Conservation (phyloP, 2,888 invertebrate genomes). For the Auanema sp. region DNA sequence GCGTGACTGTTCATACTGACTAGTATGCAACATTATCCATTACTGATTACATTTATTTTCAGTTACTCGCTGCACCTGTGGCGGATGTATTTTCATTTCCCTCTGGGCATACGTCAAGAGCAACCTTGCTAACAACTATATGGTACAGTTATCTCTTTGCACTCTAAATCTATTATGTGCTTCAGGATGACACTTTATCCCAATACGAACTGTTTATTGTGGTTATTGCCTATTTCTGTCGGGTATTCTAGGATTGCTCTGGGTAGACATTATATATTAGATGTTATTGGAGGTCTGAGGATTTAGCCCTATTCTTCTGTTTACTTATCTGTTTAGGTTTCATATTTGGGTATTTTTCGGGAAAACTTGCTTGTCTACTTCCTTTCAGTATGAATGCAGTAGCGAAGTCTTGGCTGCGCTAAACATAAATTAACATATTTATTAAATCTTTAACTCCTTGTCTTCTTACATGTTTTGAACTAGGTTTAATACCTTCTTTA, state of each 20-base stretch:
- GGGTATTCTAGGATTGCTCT: conserved; percentile 80
- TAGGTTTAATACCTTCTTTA: neutral
- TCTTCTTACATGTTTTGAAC: neutral
- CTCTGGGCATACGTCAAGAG: conserved; percentile 88
- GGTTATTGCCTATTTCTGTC: conserved; percentile 70
- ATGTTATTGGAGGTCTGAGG: conserved; percentile 78
- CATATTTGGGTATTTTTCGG: conserved; percentile 12
- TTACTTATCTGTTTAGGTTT: conserved; percentile 10
- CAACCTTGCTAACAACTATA: conserved; percentile 75
- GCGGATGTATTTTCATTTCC: conserved; percentile 87
- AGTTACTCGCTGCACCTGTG: conserved; percentile 51
- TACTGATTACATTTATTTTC: conserved; percentile 18
- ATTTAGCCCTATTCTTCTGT: neutral
- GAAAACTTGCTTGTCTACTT: conserved; percentile 3
- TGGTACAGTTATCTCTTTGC: no score
- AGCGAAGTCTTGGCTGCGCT: conserved; percentile 9
- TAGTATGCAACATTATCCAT: no score
- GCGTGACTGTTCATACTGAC: no score
- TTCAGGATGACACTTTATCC: conserved; percentile 10
- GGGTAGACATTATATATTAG: conserved; percentile 83
- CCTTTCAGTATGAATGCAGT: conserved; percentile 13
- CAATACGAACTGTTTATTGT: neutral
- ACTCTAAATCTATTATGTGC: no score
- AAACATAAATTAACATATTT: conserved; percentile 5
- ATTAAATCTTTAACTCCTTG: no score